phyloP scores from a whole-genome alignment of 2,888 invertebrate species.

The Helleia helle region DNA sequence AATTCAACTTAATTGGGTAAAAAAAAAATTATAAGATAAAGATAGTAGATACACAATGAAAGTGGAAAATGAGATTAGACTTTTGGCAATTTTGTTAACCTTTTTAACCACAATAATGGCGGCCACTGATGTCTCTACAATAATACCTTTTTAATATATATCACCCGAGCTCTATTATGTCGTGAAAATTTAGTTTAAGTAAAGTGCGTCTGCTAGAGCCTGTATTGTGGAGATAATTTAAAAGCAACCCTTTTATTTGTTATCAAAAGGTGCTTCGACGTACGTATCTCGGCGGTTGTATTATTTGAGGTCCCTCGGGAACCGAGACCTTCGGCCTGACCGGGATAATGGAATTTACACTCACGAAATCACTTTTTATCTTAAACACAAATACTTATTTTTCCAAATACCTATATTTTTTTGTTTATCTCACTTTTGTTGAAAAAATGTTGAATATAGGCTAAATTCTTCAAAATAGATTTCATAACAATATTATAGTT shows the following conservation, averaged over 20 bases:
- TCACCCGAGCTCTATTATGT: conserved; percentile 1
- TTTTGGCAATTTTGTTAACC: neutral
- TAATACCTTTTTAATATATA: conserved; percentile 2
- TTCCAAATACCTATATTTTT: no score
- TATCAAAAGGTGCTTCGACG: conserved; percentile 32
- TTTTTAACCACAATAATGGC: neutral
- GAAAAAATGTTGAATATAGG: no score
- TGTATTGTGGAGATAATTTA: conserved; percentile 11
- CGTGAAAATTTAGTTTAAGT: conserved; percentile 4
- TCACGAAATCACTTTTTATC: no score
- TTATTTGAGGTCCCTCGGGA: conserved; percentile 49
- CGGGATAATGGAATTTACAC: conserved; percentile 45
- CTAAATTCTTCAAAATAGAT: no score
- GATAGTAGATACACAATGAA: neutral
- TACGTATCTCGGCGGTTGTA: conserved; percentile 27
- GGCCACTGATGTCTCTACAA: conserved; percentile 1
- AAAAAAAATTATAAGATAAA: no score
- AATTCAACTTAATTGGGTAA: no score
- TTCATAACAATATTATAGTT: no score
- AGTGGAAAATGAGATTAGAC: neutral
- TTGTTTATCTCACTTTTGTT: no score
- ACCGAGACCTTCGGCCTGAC: conserved; percentile 24
- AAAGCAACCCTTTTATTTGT: conserved; percentile 28
- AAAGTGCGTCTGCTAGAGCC: conserved; percentile 2
- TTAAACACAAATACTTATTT: no score